Conservation (phyloP, 2,888 invertebrate species). For the Drosophila maculinotata region DNA sequence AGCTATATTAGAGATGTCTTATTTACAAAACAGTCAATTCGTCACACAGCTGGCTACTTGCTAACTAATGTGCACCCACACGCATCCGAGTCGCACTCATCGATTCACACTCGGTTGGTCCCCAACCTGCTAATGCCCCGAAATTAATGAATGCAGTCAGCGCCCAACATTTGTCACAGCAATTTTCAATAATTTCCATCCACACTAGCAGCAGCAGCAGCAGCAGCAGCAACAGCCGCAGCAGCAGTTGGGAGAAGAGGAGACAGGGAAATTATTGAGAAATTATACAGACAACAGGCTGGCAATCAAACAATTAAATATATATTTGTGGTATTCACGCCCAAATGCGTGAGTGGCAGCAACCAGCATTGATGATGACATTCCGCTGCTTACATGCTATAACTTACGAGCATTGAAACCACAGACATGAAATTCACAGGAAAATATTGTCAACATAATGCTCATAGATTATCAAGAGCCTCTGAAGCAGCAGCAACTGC, state of each 20-base stretch:
- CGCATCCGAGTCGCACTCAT: slow-evolving; percentile 41
- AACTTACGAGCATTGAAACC: slow-evolving; percentile 36
- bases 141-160: slow-evolving; percentile 78
- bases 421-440: slow-evolving; percentile 71
- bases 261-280: slow-evolving; percentile 69
- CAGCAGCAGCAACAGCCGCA: too few species aligned
- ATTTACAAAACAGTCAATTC: slow-evolving; percentile 71
- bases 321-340: slow-evolving; percentile 81
- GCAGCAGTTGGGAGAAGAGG: slow-evolving; percentile 12
- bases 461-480: slow-evolving; percentile 71
- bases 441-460: slow-evolving; percentile 81
- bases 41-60: slow-evolving; percentile 71
- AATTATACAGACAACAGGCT: slow-evolving; percentile 69
- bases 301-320: slow-evolving; percentile 77
- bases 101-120: slow-evolving; percentile 67
- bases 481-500: slow-evolving; percentile 43
- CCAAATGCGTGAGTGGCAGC: slow-evolving; percentile 55
- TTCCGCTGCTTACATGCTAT: slow-evolving; percentile 28
- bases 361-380: slow-evolving; percentile 50
- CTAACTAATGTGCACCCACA: slow-evolving; percentile 45
- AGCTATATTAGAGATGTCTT: slow-evolving; percentile 46
- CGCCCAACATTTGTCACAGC: slow-evolving; percentile 76
- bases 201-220: slow-evolving; percentile 31
- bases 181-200: slow-evolving; percentile 53
- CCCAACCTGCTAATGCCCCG: slow-evolving; percentile 53